Conservation (phyloP, 2,113 vertebrate species). For the Micromys minutus region DNA sequence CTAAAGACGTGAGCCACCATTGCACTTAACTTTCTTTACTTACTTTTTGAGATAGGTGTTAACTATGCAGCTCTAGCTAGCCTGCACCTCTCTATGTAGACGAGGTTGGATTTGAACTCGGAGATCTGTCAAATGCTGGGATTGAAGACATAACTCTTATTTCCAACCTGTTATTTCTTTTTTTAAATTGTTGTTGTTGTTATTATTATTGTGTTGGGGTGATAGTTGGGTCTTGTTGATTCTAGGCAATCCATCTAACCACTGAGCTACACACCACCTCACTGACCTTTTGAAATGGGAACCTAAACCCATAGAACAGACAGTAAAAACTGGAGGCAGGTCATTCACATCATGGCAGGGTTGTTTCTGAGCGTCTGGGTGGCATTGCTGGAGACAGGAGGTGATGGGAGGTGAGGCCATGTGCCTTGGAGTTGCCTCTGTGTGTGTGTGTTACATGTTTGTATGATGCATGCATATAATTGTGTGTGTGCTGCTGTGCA, state of each 20-base stretch:
- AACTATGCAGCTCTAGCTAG: neutral
- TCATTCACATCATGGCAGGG: fast-evolving
- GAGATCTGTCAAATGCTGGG: neutral
- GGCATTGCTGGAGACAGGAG: neutral
- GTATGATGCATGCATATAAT: neutral
- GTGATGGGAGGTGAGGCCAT: neutral
- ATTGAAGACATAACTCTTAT: neutral
- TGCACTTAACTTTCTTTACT: neutral
- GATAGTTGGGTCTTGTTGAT: neutral
- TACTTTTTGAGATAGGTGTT: neutral
- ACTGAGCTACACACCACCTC: neutral
- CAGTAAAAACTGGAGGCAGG: neutral
- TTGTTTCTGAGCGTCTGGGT: neutral
- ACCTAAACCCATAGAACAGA: neutral
- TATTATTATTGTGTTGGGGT: neutral
- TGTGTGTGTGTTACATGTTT: neutral
- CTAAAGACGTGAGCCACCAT: fast-evolving
- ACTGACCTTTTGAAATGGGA: neutral
- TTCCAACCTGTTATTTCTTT: neutral
- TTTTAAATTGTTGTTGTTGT: no score
- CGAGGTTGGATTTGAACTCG: neutral
- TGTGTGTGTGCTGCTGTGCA: neutral
- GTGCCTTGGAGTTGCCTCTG: neutral
- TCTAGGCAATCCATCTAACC: neutral
- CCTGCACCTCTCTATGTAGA: neutral